These are phyloP conservation scores for Synodontis membranacea DNA, from an alignment of 2,113 vertebrate species.

Conservation along the genomic window DNA sequence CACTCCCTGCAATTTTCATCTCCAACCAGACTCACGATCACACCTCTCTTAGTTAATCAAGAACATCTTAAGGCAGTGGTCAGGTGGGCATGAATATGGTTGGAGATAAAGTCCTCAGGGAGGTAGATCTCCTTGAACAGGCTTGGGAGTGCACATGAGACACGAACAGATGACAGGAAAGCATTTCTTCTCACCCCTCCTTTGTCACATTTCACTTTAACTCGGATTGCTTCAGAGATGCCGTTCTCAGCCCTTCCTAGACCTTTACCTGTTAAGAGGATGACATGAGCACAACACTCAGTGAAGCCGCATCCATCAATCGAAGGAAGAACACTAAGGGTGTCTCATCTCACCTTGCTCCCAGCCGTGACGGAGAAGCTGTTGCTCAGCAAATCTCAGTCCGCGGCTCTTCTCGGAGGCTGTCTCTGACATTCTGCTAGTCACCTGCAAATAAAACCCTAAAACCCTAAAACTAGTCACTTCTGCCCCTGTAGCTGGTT, in stretches of 20 bases:
- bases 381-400: slow-evolving; percentile 81
- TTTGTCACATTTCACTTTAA: slow-evolving; percentile 87
- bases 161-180: neutral
- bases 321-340: too few relatives aligned
- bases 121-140: too few relatives aligned
- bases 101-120: too few relatives aligned
- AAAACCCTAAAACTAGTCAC: neutral
- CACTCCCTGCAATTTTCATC: too few relatives aligned
- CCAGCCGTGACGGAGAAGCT: slow-evolving; percentile 87
- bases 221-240: slow-evolving; percentile 83
- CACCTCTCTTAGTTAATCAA: too few relatives aligned
- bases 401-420: slow-evolving; percentile 66
- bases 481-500: neutral
- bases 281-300: neutral
- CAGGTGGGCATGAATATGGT: too few relatives aligned
- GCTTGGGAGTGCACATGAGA: neutral
- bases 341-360: slow-evolving; percentile 69
- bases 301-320: neutral
- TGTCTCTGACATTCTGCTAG: slow-evolving; percentile 62
- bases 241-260: slow-evolving; percentile 83
- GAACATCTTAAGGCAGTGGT: too few relatives aligned
- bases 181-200: slow-evolving; percentile 78
- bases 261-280: slow-evolving; percentile 79
- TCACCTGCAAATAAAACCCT: neutral
- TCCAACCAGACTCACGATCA: too few relatives aligned